phyloP scores from a whole-genome alignment of 2,797 vertebrate genomes.

The Pseudochaenichthys georgianus region DNA sequence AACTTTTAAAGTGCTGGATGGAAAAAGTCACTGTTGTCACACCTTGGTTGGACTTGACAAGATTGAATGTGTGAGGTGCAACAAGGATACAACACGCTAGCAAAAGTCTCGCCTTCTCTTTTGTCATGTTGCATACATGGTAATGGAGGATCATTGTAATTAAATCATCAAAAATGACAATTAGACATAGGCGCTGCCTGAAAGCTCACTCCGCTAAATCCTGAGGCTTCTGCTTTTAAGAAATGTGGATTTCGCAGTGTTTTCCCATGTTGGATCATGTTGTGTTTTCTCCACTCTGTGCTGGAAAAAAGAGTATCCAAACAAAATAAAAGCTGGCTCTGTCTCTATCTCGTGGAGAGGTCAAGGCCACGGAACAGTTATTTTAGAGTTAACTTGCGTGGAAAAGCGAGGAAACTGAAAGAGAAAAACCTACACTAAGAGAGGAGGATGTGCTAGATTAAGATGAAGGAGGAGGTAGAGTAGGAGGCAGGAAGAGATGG shows the following conservation, averaged over 20 bases:
- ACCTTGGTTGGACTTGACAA: slow-evolving; percentile 37
- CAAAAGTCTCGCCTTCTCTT: slow-evolving; percentile 39
- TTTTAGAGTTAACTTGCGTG: slow-evolving; percentile 43
- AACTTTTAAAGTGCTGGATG: slow-evolving; percentile 43
- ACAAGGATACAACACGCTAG: not conserved
- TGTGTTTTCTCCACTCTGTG: slow-evolving; percentile 10
- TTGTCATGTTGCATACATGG: slow-evolving; percentile 48
- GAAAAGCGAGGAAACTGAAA: slow-evolving; percentile 36
- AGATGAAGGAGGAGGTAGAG: slow-evolving; percentile 21
- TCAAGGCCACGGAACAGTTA: slow-evolving; percentile 41
- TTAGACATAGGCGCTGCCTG: slow-evolving; percentile 48
- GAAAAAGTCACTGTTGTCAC: slow-evolving; percentile 37
- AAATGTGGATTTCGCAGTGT: slow-evolving; percentile 17
- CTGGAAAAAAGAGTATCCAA: slow-evolving; percentile 6
- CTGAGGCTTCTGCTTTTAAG: slow-evolving; percentile 33
- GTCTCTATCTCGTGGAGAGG: slow-evolving; percentile 39
- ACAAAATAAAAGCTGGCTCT: slow-evolving; percentile 23
- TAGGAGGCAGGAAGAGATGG: slow-evolving; percentile 8
- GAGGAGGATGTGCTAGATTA: slow-evolving; percentile 30
- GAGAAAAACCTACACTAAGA: slow-evolving; percentile 19
- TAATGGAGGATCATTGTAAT: slow-evolving; percentile 64
- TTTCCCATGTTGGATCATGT: slow-evolving; percentile 44
- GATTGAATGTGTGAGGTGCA: slow-evolving; percentile 38
- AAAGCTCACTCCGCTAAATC: slow-evolving; percentile 40
- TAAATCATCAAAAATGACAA: slow-evolving; percentile 59